Evolutionary conservation across 92 coral and sea anemone species (phyloP).

Genomic region (Zoanthus solanderi): DNA sequence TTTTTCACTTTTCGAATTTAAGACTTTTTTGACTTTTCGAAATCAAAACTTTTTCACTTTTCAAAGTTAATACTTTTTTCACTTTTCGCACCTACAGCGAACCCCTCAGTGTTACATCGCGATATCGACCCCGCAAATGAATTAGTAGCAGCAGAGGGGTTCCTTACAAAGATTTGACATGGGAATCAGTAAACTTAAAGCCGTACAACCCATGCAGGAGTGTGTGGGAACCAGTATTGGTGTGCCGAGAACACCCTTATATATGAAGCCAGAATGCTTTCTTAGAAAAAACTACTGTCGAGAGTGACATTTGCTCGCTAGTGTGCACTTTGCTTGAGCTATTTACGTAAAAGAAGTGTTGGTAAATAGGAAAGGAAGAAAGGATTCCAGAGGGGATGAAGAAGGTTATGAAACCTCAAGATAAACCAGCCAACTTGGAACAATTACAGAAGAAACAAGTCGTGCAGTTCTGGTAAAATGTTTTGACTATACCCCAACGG

Average conservation of each 20-base stretch:
- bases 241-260: slow-evolving; percentile 48
- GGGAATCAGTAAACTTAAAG: slow-evolving; percentile 51
- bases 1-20: too few relatives aligned
- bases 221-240: slow-evolving; percentile 25
- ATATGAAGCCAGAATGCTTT: slow-evolving; percentile 45
- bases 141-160: slow-evolving; percentile 30
- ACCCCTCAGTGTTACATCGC: slow-evolving; percentile 32
- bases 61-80: too few relatives aligned
- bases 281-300: slow-evolving; percentile 13
- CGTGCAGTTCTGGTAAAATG: slow-evolving; percentile 18
- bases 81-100: slow-evolving; percentile 28
- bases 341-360: slow-evolving; percentile 46
- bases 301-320: slow-evolving; percentile 46
- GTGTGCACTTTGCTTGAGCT: slow-evolving; percentile 41
- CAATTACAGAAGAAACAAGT: not conserved
- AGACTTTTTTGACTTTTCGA: too few relatives aligned
- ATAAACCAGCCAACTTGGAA: not conserved
- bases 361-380: slow-evolving; percentile 26
- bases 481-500: slow-evolving; percentile 37
- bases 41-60: too few relatives aligned
- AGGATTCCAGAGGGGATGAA: not conserved
- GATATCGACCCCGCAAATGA: slow-evolving; percentile 50
- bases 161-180: slow-evolving; percentile 43
- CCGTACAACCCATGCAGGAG: slow-evolving; percentile 22
- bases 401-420: not conserved